These are phyloP conservation scores for Elaphurus davidianus DNA, from an alignment of 2,113 vertebrate genomes.

Conservation along the genomic window DNA sequence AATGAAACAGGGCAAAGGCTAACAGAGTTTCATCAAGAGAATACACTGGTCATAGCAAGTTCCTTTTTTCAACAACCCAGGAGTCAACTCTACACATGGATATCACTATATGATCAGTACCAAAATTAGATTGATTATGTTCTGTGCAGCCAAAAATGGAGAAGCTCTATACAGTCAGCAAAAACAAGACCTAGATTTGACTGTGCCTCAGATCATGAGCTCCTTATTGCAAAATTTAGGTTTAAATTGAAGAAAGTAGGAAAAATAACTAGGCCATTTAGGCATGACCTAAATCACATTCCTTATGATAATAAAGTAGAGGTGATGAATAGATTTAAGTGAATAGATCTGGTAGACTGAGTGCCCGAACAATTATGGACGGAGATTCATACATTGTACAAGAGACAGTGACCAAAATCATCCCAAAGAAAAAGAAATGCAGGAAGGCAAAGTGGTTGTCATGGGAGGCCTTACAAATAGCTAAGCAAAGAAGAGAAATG, in stretches of 20 bases:
- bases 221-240: not conserved
- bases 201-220: not conserved
- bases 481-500: not conserved
- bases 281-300: not conserved
- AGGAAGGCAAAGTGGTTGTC: not conserved
- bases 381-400: not conserved
- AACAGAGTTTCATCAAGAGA: not conserved
- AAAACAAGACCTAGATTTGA: not conserved
- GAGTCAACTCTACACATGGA: not conserved
- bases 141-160: not conserved
- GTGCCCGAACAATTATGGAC: not conserved
- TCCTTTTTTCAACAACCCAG: not conserved
- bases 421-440: not conserved
- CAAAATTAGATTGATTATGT: not conserved
- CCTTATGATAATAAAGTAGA: not conserved
- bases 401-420: not conserved
- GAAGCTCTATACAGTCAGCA: not conserved
- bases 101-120: not conserved
- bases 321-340: not conserved
- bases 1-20: not conserved
- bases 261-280: not conserved
- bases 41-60: not conserved
- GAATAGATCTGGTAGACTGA: not conserved
- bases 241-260: not conserved
- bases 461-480: not conserved